These are phyloP conservation scores for Buceros bicornis DNA, from an alignment of 2,797 vertebrate species.

Conservation along the genomic window DNA sequence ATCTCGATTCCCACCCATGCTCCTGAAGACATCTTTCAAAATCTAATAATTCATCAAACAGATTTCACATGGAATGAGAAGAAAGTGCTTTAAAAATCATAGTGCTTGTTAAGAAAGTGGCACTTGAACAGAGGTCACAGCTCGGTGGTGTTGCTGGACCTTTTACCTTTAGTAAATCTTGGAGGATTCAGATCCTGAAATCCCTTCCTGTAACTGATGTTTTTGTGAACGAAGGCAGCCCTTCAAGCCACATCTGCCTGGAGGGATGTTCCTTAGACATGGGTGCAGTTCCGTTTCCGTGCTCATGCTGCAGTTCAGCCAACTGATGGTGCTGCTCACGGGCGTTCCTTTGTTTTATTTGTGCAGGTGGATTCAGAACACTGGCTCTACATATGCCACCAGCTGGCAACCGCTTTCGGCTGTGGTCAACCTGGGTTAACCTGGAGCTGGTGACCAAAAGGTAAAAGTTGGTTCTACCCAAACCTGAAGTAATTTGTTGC, in stretches of 20 bases:
- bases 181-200: neutral
- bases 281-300: neutral
- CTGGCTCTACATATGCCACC: neutral
- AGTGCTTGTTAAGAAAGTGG: neutral
- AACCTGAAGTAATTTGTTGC: neutral
- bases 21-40: neutral
- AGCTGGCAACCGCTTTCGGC: neutral
- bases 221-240: neutral
- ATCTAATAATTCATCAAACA: neutral
- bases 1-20: neutral
- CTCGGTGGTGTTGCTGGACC: neutral
- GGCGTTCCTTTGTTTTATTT: neutral
- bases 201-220: neutral
- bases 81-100: neutral
- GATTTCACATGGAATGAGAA: neutral
- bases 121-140: neutral
- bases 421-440: neutral
- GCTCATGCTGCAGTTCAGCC: neutral
- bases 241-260: neutral
- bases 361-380: slow-evolving; percentile 38
- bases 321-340: neutral
- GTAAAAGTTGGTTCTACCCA: neutral
- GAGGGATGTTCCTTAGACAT: neutral
- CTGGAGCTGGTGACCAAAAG: neutral
- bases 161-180: neutral